Conservation (phyloP, 2,888 invertebrate species). For the Archips crataeganus region DNA sequence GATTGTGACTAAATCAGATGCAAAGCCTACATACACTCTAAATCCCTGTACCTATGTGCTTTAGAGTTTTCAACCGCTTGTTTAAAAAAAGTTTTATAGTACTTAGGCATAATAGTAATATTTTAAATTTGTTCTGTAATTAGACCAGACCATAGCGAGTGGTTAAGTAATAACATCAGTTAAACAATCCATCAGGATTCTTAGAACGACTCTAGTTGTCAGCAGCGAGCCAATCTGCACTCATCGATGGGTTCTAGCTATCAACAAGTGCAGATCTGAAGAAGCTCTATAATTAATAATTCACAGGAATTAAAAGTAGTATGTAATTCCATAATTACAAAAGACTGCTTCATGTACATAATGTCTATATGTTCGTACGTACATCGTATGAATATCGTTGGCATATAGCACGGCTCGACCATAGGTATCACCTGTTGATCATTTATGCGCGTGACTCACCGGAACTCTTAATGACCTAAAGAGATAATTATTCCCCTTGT, state of each 20-base stretch:
- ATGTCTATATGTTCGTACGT: neutral
- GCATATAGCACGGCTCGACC: neutral
- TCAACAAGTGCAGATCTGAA: neutral
- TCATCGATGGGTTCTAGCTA: neutral
- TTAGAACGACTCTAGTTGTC: neutral
- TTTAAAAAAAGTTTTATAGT: no score
- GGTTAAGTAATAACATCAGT: neutral
- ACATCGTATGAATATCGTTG: neutral
- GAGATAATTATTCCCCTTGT: conserved; percentile 31
- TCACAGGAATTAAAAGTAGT: no score
- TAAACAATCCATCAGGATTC: neutral
- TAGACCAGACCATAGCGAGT: neutral
- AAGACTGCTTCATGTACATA: neutral
- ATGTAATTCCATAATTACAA: conserved; percentile 1
- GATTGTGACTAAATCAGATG: no score
- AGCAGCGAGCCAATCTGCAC: neutral
- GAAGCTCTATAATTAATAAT: neutral
- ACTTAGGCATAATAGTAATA: no score
- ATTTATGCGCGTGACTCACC: conserved; percentile 59
- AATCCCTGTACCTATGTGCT: no score
- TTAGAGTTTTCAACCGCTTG: no score
- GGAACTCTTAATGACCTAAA: conserved; percentile 53
- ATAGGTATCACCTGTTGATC: conserved; percentile 26
- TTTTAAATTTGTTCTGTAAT: neutral
- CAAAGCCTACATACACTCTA: no score